phyloP scores from a whole-genome alignment of 2,888 invertebrate genomes.

The Argyresthia albistria region DNA sequence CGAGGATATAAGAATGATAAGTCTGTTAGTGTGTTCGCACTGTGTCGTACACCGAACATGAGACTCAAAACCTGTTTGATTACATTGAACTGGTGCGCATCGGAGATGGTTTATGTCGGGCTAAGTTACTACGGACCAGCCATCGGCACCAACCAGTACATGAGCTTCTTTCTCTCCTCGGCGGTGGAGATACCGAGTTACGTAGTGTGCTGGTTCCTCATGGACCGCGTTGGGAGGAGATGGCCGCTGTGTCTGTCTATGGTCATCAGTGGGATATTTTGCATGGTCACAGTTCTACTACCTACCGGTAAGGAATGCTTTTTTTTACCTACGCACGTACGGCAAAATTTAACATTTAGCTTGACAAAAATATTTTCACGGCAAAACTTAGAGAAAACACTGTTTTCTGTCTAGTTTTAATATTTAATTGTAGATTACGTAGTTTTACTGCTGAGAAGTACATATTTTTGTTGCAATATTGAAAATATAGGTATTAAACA shows the following conservation, averaged over 20 bases:
- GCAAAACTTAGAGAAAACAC: no score
- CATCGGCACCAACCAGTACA: slow-evolving; percentile 88
- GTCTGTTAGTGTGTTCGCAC: slow-evolving; percentile 70
- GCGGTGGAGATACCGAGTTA: slow-evolving; percentile 93
- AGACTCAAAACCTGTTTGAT: slow-evolving; percentile 88
- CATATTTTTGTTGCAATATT: no score
- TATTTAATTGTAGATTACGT: no score
- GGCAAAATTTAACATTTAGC: no score
- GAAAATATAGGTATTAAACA: no score
- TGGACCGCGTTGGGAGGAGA: slow-evolving; percentile 90
- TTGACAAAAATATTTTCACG: no score
- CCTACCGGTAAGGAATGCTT: slow-evolving; percentile 75
- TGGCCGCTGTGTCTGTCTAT: slow-evolving; percentile 91
- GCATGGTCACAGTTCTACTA: slow-evolving; percentile 87
- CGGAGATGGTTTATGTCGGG: slow-evolving; percentile 93
- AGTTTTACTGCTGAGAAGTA: no score
- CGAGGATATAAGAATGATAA: slow-evolving; percentile 53
- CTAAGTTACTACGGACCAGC: slow-evolving; percentile 93
- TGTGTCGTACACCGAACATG: slow-evolving; percentile 90
- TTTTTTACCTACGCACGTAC: no score
- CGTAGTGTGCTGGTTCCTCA: slow-evolving; percentile 88
- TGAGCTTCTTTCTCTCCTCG: slow-evolving; percentile 90
- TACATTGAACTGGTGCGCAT: slow-evolving; percentile 93
- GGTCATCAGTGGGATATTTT: slow-evolving; percentile 88
- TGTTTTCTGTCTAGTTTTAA: no score